Conservation (phyloP, 1,140 invertebrate genomes). For the Pollicipes pollicipes region DNA sequence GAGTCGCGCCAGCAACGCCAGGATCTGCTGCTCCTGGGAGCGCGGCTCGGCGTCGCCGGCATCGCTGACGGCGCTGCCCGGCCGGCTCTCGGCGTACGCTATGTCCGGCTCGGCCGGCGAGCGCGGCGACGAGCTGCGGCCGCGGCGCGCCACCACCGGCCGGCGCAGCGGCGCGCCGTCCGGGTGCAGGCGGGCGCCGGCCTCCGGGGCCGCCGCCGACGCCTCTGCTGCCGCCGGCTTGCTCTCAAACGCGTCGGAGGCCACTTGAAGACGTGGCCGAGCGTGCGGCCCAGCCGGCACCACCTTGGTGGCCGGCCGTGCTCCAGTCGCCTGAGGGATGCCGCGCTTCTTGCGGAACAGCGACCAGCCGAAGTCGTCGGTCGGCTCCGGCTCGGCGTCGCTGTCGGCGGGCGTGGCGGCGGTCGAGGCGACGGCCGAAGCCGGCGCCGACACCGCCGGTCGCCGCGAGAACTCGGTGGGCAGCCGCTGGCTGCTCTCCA, state of each 20-base stretch:
- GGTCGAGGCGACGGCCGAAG: neutral
- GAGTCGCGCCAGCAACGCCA: neutral
- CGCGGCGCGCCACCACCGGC: neutral
- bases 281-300: neutral
- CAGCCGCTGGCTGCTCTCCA: conserved; percentile 13
- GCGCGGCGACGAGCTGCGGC: neutral
- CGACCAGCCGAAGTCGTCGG: neutral
- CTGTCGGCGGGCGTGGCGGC: neutral
- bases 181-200: conserved; percentile 23
- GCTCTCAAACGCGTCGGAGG: neutral
- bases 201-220: neutral
- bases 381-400: neutral
- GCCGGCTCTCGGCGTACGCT: neutral
- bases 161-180: conserved; percentile 28
- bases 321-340: neutral
- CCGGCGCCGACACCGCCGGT: neutral
- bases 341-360: neutral
- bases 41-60: neutral
- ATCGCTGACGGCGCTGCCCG: neutral
- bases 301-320: too few species aligned
- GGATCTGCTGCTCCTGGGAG: neutral
- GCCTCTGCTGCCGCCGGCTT: neutral
- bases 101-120: neutral
- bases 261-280: neutral
- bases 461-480: conserved; percentile 9